Evolutionary conservation across 2,888 invertebrate genomes (phyloP), one percentile per base, ranked within the genome.

Genomic region (Pseudococcus longispinus): DNA sequence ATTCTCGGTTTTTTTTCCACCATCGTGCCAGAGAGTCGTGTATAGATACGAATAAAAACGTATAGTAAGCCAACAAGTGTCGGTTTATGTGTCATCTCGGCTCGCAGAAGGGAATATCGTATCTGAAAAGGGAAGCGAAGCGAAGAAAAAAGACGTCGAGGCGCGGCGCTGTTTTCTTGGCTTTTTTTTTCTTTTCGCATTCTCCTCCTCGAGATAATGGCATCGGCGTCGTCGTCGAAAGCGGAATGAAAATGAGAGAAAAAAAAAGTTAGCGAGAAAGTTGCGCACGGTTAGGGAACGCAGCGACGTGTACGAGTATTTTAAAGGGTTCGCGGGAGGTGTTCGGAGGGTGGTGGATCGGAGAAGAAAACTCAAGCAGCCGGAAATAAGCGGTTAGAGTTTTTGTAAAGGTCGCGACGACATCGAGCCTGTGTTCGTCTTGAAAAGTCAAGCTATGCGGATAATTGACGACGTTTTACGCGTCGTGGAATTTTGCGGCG

Each of bases 341-440:
- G 55, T 51, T 26, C 26, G 83, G 26, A 2, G 29, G n/a, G 55
- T 55, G 11, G 60, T 23, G n/a, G 51, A 51, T 60, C 55, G 13
- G 11, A 23, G 60, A 60, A 85, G 85, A 5, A 65, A 84, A 84
- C 65, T 60, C 85, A 85, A 85, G 65, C 85, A 85, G 85, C 85
- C 85, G 85, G 85, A 85, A 85, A 85, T 85, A 85, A 85, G 70
- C 85, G 65, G 85, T 85, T 85, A 70, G 65, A 23, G 70, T 37
- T 85, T 85, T 65, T 42, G 23, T 74, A 42, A 44, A 85, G 74
- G 85, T 85, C 85, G 85, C 65, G 85, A 85, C 85, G 51, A 80
- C 37, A 37, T 80, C 42, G 70, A 70, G 85, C 85, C 65, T 85
- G 29, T 70, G 26, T 29, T 70, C 29, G 70, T 70, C 15, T 70